These are phyloP conservation scores for Arnoldichthys spilopterus DNA, from an alignment of 2,797 vertebrate species.

Conservation along the genomic window DNA sequence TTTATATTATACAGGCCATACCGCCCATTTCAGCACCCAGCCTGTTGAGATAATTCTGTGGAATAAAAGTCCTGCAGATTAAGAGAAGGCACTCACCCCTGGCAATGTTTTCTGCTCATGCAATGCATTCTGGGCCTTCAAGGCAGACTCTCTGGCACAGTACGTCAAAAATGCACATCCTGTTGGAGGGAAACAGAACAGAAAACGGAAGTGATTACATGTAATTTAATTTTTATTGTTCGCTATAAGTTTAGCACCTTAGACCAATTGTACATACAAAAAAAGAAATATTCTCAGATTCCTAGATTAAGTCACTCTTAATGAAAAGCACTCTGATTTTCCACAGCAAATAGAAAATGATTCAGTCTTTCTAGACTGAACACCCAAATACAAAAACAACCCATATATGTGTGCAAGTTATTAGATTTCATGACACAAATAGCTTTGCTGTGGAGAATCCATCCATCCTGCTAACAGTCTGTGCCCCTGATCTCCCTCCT, in stretches of 20 bases:
- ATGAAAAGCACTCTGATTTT: not conserved
- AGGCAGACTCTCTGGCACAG: slow-evolving; percentile 89
- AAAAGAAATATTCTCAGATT: too few species aligned
- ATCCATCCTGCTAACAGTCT: not conserved
- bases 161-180: slow-evolving; percentile 93
- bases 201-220: not conserved
- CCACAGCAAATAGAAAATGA: not conserved
- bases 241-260: too few species aligned
- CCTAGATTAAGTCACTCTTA: not conserved
- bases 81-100: slow-evolving; percentile 83
- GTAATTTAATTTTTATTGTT: too few species aligned
- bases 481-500: slow-evolving; percentile 12
- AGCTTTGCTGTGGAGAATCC: slow-evolving; percentile 10
- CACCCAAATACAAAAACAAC: too few species aligned
- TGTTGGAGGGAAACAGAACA: slow-evolving; percentile 62
- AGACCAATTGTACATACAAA: too few species aligned
- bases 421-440: slow-evolving; percentile 2
- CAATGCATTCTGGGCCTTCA: slow-evolving; percentile 92
- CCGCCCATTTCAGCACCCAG: not conserved
- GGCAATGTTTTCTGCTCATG: slow-evolving; percentile 94
- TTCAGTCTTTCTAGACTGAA: too few species aligned
- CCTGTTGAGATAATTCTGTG: not conserved
- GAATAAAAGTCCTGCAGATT: not conserved
- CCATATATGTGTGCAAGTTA: not conserved
- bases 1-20: not conserved